These are phyloP conservation scores for Apodemia zela DNA, from an alignment of 2,888 invertebrate genomes.

Conservation along the genomic window DNA sequence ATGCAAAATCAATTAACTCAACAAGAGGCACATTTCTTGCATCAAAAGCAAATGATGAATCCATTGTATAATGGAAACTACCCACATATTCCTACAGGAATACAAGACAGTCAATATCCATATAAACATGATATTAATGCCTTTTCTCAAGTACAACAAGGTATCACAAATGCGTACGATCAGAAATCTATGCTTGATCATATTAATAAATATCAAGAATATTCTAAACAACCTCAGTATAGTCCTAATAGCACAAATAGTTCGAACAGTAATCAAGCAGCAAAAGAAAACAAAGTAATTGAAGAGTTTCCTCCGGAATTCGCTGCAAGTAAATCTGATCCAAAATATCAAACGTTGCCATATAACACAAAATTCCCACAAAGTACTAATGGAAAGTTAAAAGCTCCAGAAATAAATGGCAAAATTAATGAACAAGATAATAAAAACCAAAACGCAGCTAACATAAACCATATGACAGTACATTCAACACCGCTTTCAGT, in stretches of 20 bases:
- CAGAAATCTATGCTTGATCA: conserved; percentile 68
- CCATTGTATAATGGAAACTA: conserved; percentile 69
- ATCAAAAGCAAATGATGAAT: conserved; percentile 77
- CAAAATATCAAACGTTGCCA: conserved; percentile 94
- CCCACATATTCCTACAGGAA: conserved; percentile 50
- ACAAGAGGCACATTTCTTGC: conserved; percentile 74
- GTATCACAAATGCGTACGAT: conserved; percentile 70
- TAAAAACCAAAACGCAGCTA: conserved; percentile 55
- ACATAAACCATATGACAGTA: conserved; percentile 76
- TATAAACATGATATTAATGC: conserved; percentile 58
- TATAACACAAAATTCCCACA: conserved; percentile 93
- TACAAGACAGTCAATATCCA: conserved; percentile 64
- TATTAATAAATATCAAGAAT: conserved; percentile 71
- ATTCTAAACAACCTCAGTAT: conserved; percentile 75
- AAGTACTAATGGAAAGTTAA: conserved; percentile 63
- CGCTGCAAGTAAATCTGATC: conserved; percentile 90
- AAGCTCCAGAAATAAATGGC: conserved; percentile 56
- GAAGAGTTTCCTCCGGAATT: conserved; percentile 84
- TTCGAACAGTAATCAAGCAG: conserved; percentile 71
- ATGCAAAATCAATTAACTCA: conserved; percentile 69
- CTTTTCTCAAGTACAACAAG: conserved; percentile 69
- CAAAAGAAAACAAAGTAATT: conserved; percentile 71
- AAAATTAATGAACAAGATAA: conserved; percentile 58
- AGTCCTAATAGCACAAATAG: conserved; percentile 79
- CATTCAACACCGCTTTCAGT: conserved; percentile 75